These are phyloP conservation scores for Psettodes erumei DNA, from an alignment of 2,113 vertebrate species.

Conservation along the genomic window DNA sequence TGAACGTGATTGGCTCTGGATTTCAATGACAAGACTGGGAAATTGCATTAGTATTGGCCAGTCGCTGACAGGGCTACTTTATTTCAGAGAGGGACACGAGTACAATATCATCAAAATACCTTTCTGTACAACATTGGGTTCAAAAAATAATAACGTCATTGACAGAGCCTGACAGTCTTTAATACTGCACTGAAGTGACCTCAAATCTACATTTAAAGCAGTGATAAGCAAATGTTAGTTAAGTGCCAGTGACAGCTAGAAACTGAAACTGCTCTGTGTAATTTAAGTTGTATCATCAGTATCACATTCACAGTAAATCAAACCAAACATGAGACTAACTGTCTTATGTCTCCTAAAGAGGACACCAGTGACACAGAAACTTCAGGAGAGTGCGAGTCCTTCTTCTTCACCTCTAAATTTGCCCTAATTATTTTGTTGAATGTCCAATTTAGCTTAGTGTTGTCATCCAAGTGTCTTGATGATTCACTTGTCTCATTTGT, in stretches of 20 bases:
- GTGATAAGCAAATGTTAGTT: neutral
- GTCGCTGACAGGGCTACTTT: slow-evolving; percentile 50
- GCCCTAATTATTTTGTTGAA: neutral
- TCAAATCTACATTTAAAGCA: neutral
- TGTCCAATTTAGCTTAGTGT: neutral
- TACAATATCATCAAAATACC: slow-evolving; percentile 30
- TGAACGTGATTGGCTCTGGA: slow-evolving; percentile 66
- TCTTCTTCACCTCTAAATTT: neutral
- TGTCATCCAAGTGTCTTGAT: neutral
- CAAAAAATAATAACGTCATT: neutral
- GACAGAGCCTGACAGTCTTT: neutral
- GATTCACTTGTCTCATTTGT: neutral
- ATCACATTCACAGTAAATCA: slow-evolving; percentile 48
- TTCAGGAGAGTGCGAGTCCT: neutral
- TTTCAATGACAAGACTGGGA: slow-evolving; percentile 49
- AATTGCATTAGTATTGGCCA: slow-evolving; percentile 79
- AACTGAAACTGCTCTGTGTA: slow-evolving; percentile 28
- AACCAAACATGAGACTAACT: slow-evolving; percentile 27
- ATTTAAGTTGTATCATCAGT: slow-evolving; percentile 30
- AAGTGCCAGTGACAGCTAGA: slow-evolving; percentile 15
- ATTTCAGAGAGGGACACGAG: slow-evolving; percentile 33
- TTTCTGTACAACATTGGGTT: slow-evolving; percentile 5
- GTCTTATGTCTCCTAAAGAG: slow-evolving; percentile 10
- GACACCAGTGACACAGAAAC: slow-evolving; percentile 49
- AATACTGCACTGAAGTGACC: neutral